phyloP scores from a whole-genome alignment of 2,113 vertebrate genomes.

The Megaceryle torquata region DNA sequence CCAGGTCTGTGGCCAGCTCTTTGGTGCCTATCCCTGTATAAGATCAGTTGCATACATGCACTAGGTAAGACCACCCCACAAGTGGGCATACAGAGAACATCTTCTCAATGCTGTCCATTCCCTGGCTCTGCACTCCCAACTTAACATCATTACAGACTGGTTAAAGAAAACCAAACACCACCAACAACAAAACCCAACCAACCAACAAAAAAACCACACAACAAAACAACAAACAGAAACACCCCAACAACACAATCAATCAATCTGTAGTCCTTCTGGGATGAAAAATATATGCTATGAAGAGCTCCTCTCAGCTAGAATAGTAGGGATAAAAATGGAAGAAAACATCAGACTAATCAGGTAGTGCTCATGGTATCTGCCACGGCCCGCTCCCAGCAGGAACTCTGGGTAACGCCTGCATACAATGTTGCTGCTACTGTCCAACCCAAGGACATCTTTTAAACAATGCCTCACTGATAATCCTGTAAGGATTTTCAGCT shows the following conservation, averaged over 20 bases:
- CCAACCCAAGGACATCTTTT: background rate
- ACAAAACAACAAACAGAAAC: background rate
- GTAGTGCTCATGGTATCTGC: background rate
- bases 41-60: background rate
- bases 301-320: background rate
- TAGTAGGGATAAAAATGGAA: background rate
- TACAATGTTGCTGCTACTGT: background rate
- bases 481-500: conserved; percentile 55
- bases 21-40: background rate
- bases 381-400: background rate
- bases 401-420: background rate
- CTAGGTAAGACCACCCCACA: background rate
- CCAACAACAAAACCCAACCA: background rate
- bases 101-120: background rate
- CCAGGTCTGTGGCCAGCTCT: background rate
- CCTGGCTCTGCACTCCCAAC: background rate
- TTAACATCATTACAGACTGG: background rate
- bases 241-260: background rate
- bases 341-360: background rate
- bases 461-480: conserved; percentile 50
- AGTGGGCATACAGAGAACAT: background rate
- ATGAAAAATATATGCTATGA: background rate
- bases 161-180: background rate
- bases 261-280: background rate
- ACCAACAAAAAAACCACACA: too few relatives aligned